Percentiles rank a stretch among this genome's conserved stretches.
phyloP scores from a whole-genome alignment of 2,113 vertebrate species.

The Istiophorus platypterus region DNA sequence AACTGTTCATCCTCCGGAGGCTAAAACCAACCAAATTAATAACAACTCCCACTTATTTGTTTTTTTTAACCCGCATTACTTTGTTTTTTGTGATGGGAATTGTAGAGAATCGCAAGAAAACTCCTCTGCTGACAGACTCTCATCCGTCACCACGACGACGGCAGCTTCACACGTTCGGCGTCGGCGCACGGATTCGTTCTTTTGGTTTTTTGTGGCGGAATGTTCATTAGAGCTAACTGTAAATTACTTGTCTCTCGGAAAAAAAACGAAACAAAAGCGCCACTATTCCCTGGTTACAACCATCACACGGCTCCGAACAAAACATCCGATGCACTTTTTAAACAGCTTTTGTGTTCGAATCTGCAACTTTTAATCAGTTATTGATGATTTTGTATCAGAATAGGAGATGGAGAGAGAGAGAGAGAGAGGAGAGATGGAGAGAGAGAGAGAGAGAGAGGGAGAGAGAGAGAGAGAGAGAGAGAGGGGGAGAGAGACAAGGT shows the following conservation, averaged over 20 bases:
- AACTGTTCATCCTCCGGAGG: not conserved
- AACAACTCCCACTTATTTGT: too few species aligned
- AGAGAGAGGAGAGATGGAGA: not conserved
- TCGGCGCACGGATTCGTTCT: slow-evolving; percentile 33
- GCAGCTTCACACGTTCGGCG: slow-evolving; percentile 57
- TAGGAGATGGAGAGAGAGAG: not conserved
- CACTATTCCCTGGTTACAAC: slow-evolving; percentile 31
- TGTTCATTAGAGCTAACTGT: slow-evolving; percentile 66
- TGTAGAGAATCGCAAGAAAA: slow-evolving; percentile 14
- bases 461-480: not conserved
- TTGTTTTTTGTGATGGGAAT: slow-evolving; percentile 40
- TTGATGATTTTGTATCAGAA: slow-evolving; percentile 12
- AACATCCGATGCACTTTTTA: not conserved
- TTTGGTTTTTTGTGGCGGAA: slow-evolving; percentile 39
- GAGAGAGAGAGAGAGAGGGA: not conserved
- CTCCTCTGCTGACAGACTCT: slow-evolving; percentile 19
- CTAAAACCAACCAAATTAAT: not conserved
- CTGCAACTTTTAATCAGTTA: slow-evolving; percentile 11
- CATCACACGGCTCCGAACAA: slow-evolving; percentile 27
- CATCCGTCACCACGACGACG: slow-evolving; percentile 54
- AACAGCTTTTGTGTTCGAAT: slow-evolving; percentile 22
- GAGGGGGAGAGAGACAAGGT: too few species aligned
- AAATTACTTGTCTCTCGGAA: slow-evolving; percentile 55
- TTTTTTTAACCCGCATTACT: not conserved
- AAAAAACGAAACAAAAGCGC: too few species aligned